phyloP scores from a whole-genome alignment of 53 echinoderm and acorn worm species.

The Mesocentrotus franciscanus region DNA sequence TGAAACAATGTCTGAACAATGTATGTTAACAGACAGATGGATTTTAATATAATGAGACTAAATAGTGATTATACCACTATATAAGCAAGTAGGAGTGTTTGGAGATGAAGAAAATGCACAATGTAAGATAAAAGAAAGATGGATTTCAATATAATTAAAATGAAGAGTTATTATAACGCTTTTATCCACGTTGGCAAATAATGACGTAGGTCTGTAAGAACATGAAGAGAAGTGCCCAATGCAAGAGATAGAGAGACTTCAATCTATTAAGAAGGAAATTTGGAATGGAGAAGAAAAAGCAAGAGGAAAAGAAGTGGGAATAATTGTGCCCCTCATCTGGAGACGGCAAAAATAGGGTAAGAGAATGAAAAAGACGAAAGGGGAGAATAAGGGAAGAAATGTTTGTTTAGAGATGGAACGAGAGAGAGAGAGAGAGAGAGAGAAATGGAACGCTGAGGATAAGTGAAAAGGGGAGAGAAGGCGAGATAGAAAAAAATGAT shows the following conservation, averaged over 20 bases:
- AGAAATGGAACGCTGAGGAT: too few relatives aligned
- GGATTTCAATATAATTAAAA: neutral
- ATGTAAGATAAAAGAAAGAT: neutral
- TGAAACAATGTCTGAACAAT: too few relatives aligned
- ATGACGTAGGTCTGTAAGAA: neutral
- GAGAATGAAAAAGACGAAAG: too few relatives aligned
- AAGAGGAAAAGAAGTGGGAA: neutral
- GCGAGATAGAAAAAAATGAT: neutral
- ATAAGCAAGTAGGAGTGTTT: neutral
- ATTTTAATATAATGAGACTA: too few relatives aligned
- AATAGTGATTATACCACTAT: too few relatives aligned
- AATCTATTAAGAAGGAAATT: too few relatives aligned
- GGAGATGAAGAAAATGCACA: neutral
- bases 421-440: neutral
- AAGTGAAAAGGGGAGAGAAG: neutral
- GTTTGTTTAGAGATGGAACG: neutral
- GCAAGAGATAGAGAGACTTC: neutral
- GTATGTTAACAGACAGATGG: too few relatives aligned
- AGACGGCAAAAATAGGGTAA: too few relatives aligned
- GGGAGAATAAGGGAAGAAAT: too few relatives aligned
- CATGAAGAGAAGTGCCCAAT: neutral
- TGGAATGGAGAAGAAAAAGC: neutral
- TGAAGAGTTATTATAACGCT: neutral
- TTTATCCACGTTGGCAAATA: neutral
- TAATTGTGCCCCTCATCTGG: neutral